phyloP scores from a whole-genome alignment of 2,888 invertebrate species.

The Tigriopus californicus region DNA sequence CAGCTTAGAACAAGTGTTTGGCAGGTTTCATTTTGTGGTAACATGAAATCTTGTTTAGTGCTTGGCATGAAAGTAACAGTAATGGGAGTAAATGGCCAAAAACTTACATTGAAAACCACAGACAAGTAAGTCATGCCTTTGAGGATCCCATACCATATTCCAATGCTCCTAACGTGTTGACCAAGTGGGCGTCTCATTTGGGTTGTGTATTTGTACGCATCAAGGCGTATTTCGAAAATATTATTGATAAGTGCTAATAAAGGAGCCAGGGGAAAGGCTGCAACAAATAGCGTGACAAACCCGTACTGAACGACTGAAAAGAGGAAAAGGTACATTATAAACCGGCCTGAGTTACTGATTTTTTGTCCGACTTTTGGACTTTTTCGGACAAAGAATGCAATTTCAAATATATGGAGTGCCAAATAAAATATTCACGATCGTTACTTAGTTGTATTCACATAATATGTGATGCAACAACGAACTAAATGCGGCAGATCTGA shows the following conservation, averaged over 20 bases:
- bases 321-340: constrained; percentile 16
- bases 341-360: not conserved
- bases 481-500: too few relatives aligned
- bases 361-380: too few relatives aligned
- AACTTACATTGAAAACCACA: constrained; percentile 57
- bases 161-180: constrained; percentile 76
- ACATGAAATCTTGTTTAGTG: too few relatives aligned
- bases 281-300: constrained; percentile 89
- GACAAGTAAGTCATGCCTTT: constrained; percentile 77
- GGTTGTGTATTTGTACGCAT: constrained; percentile 93
- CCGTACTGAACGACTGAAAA: constrained; percentile 80
- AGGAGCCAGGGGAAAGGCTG: constrained; percentile 89
- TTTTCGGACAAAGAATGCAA: too few relatives aligned
- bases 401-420: too few relatives aligned
- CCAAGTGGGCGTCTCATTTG: constrained; percentile 73
- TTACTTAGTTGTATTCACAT: too few relatives aligned
- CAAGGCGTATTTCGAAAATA: constrained; percentile 55
- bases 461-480: too few relatives aligned
- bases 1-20: too few relatives aligned
- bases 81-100: too few relatives aligned
- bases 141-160: constrained; percentile 76
- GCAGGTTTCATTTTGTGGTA: too few relatives aligned
- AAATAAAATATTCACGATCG: too few relatives aligned
- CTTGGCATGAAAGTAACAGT: too few relatives aligned
- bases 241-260: constrained; percentile 87